Evolutionary conservation across 2,888 invertebrate species (phyloP).

Genomic region (Ceramica pisi): DNA sequence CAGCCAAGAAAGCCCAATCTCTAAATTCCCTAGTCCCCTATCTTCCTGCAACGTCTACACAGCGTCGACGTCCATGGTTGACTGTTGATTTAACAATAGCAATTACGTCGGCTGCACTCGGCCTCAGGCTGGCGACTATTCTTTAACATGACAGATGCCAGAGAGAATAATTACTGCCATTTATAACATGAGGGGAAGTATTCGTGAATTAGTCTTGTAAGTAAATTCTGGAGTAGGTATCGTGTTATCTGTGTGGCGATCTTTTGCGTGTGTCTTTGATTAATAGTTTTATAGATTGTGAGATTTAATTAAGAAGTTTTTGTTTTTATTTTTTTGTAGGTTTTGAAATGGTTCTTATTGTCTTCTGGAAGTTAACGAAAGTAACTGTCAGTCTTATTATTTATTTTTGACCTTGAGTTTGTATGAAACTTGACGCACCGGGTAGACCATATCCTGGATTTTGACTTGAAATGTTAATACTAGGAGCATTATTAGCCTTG

Average conservation of each 20-base stretch:
- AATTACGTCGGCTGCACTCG: constrained; percentile 81
- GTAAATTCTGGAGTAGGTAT: constrained; percentile 36
- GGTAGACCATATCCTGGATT: too few relatives aligned
- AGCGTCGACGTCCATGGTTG: constrained; percentile 68
- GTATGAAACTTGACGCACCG: too few relatives aligned
- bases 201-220: constrained; percentile 68
- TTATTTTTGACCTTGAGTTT: too few relatives aligned
- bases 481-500: too few relatives aligned
- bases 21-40: neutral
- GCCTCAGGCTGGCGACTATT: constrained; percentile 79
- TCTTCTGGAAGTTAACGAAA: too few relatives aligned
- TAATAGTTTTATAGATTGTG: constrained; percentile 25
- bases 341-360: too few relatives aligned
- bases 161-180: constrained; percentile 87
- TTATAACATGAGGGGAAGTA: constrained; percentile 82
- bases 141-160: constrained; percentile 88
- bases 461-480: too few relatives aligned
- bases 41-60: constrained; percentile 52
- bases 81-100: constrained; percentile 83
- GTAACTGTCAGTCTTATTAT: too few relatives aligned
- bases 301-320: neutral
- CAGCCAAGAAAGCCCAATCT: neutral
- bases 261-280: constrained; percentile 19
- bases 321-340: too few relatives aligned
- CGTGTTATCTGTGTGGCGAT: constrained; percentile 39